Percentiles rank a stretch among this genome's conserved stretches.
Evolutionary conservation across 1,140 invertebrate genomes (phyloP).

Genomic region (Musca domestica): DNA sequence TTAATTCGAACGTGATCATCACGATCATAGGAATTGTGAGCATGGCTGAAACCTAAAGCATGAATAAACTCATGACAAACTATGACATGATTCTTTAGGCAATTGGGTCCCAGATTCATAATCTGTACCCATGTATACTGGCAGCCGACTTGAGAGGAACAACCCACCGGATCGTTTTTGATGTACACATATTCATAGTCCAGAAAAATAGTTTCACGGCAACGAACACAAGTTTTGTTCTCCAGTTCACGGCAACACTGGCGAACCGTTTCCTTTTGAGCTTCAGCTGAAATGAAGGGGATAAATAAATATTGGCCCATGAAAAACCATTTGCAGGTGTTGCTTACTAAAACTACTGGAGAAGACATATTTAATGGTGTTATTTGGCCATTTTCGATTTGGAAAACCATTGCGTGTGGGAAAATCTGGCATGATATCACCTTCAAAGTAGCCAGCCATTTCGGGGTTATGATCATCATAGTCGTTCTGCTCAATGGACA

Average conservation of each 20-base stretch:
- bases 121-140: slow-evolving; percentile 56
- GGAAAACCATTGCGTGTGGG: slow-evolving; percentile 58
- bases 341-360: neutral
- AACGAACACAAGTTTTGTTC: slow-evolving; percentile 39
- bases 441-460: slow-evolving; percentile 35
- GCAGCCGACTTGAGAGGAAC: slow-evolving; percentile 58
- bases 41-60: slow-evolving; percentile 61
- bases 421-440: slow-evolving; percentile 32
- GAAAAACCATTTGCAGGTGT: no score
- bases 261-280: neutral
- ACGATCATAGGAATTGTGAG: slow-evolving; percentile 63
- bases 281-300: slow-evolving; percentile 2
- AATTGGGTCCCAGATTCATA: slow-evolving; percentile 55
- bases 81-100: slow-evolving; percentile 40
- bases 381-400: slow-evolving; percentile 61
- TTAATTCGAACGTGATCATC: slow-evolving; percentile 60
- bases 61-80: slow-evolving; percentile 70
- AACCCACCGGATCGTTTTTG: slow-evolving; percentile 47
- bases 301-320: no score
- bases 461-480: slow-evolving; percentile 25
- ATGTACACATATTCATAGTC: slow-evolving; percentile 39
- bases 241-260: slow-evolving; percentile 40
- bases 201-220: slow-evolving; percentile 35
- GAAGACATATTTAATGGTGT: slow-evolving; percentile 47
- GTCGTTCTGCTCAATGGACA: no score